Evolutionary conservation across 2,888 invertebrate genomes (phyloP).

Genomic region (Pterostichus madidus): DNA sequence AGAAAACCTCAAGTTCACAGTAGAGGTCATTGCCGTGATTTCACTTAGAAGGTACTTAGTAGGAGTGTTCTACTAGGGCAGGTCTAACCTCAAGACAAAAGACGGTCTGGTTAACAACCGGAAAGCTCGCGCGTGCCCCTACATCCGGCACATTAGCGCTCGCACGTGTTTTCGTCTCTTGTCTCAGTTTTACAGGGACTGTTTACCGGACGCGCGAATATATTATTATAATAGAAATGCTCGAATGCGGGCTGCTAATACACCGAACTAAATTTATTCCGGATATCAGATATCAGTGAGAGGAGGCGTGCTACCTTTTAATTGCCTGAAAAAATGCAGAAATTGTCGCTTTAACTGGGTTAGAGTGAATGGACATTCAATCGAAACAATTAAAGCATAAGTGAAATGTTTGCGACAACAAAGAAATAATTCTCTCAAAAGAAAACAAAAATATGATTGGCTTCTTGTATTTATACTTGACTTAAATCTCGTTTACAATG

Average conservation of each 20-base stretch:
- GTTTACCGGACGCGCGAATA: conserved; percentile 26
- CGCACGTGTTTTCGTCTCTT: conserved; percentile 2
- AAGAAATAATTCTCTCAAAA: no score
- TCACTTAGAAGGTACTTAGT: no score
- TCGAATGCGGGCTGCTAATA: conserved; percentile 32
- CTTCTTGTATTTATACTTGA: no score
- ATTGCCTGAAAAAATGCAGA: conserved; percentile 21
- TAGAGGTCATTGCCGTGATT: no score
- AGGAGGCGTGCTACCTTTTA: conserved; percentile 7
- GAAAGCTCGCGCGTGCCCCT: conserved; percentile 46
- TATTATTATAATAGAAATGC: conserved; percentile 19
- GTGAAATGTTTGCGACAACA: no score
- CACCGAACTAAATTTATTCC: conserved; percentile 26
- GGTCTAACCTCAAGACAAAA: conserved; percentile 19
- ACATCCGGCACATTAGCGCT: conserved; percentile 31
- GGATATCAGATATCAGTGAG: conserved; percentile 41
- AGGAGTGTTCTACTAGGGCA: not conserved
- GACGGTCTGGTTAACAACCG: conserved; percentile 47
- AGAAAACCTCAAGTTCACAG: no score
- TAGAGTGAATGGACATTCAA: not conserved
- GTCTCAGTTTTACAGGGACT: not conserved
- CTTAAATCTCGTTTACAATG: no score
- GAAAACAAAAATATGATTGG: no score
- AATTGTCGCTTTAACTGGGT: conserved; percentile 39
- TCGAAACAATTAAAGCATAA: no score